A percentile compares a stretch with the other conserved stretches of the same genome.
Conservation (phyloP, 2,113 vertebrate species). For the Neodontobutis hainanensis region DNA sequence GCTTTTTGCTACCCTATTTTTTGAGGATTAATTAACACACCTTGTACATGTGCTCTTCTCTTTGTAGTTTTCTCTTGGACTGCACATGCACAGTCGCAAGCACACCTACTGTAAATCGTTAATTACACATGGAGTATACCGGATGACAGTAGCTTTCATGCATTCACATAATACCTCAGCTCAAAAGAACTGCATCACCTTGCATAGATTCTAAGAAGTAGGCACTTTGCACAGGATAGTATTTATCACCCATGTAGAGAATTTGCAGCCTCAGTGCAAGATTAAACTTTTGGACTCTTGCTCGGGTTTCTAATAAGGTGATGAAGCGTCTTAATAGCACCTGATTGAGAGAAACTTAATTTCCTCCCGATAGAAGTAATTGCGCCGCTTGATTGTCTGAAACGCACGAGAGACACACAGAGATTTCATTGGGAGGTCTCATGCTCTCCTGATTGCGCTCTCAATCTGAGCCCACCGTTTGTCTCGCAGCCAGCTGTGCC, state of each 20-base stretch:
- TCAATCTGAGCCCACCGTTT: slow-evolving; percentile 29
- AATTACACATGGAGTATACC: slow-evolving; percentile 27
- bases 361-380: slow-evolving; percentile 39
- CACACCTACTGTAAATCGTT: slow-evolving; percentile 22
- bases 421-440: slow-evolving; percentile 29
- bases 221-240: no score
- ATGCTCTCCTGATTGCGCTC: slow-evolving; percentile 54
- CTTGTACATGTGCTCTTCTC: slow-evolving; percentile 9
- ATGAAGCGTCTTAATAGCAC: slow-evolving; percentile 6
- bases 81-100: no score
- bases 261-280: no score
- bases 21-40: slow-evolving; percentile 25
- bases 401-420: neutral
- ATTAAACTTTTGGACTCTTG: no score
- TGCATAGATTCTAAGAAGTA: slow-evolving; percentile 10
- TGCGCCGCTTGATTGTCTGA: slow-evolving; percentile 49
- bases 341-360: slow-evolving; percentile 42
- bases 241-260: no score
- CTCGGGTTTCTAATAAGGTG: neutral
- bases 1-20: slow-evolving; percentile 3
- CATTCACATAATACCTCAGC: neutral
- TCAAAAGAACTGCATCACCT: slow-evolving; percentile 4
- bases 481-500: slow-evolving; percentile 54
- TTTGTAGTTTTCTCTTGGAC: slow-evolving; percentile 53
- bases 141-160: slow-evolving; percentile 34